phyloP scores from a whole-genome alignment of 2,113 vertebrate genomes.

The Haemorhous mexicanus region DNA sequence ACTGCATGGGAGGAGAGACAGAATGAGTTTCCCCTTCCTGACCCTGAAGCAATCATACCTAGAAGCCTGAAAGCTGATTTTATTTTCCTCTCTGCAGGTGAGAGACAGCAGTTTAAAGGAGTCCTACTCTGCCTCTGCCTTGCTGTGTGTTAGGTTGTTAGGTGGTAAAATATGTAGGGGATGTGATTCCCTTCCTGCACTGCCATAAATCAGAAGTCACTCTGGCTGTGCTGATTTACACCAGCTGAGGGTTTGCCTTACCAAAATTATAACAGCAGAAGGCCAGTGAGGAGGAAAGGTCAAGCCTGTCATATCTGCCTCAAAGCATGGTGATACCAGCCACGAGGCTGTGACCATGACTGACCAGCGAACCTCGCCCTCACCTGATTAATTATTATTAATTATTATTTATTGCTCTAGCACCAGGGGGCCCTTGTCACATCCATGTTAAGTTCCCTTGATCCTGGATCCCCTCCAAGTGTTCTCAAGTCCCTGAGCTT shows the following conservation, averaged over 20 bases:
- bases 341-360: not conserved
- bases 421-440: conserved; percentile 19
- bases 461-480: conserved; percentile 26
- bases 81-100: conserved; percentile 26
- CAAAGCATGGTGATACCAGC: not conserved
- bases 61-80: not conserved
- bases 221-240: conserved; percentile 34
- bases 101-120: not conserved
- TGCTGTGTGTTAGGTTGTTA: not conserved
- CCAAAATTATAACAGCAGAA: not conserved
- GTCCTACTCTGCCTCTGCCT: not conserved
- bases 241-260: conserved; percentile 25
- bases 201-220: conserved; percentile 43
- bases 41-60: conserved; percentile 1
- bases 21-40: not conserved
- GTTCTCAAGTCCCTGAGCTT: not conserved
- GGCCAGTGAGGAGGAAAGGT: conserved; percentile 25
- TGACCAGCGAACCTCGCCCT: not conserved
- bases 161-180: conserved; percentile 40
- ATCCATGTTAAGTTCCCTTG: not conserved
- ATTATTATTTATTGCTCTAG: conserved; percentile 22
- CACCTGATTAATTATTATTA: conserved; percentile 33
- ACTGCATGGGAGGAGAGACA: not conserved
- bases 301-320: not conserved
- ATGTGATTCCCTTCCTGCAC: conserved; percentile 3